A percentile compares a stretch with the other conserved stretches of the same genome.
phyloP scores from a whole-genome alignment of 2,888 invertebrate species.

The Lumbricus terrestris region DNA sequence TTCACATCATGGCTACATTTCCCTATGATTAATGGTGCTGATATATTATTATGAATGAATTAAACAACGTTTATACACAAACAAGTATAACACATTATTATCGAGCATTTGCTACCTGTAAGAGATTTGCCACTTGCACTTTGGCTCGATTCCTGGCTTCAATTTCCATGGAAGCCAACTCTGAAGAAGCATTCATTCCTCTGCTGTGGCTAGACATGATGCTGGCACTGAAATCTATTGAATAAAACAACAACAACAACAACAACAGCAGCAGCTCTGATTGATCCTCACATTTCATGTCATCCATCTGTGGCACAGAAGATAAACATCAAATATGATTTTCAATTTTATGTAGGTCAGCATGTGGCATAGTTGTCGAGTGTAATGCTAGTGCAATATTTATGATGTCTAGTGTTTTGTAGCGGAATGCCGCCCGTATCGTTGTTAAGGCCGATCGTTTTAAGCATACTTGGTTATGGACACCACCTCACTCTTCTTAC shows the following conservation, averaged over 20 bases:
- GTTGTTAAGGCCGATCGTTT: too few relatives aligned
- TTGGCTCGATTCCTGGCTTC: constrained; percentile 60
- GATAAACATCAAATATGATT: not conserved
- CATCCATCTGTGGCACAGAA: not conserved
- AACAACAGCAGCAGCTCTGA: too few relatives aligned
- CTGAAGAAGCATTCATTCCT: constrained; percentile 30
- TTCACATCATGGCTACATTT: too few relatives aligned
- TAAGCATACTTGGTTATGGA: too few relatives aligned
- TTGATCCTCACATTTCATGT: not conserved
- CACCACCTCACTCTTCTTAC: too few relatives aligned
- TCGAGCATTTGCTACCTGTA: constrained; percentile 66
- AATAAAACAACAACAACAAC: not conserved
- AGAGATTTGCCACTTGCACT: constrained; percentile 77
- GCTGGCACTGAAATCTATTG: not conserved
- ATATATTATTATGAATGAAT: not conserved
- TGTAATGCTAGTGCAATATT: too few relatives aligned
- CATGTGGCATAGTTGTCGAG: not conserved
- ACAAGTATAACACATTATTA: constrained; percentile 6
- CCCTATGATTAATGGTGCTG: too few relatives aligned
- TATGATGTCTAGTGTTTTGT: too few relatives aligned
- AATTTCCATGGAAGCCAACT: constrained; percentile 48
- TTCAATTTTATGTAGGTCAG: not conserved
- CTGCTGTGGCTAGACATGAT: not conserved
- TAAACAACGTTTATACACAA: not conserved
- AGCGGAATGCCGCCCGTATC: too few relatives aligned